These are phyloP conservation scores for Poecilia latipinna DNA, from an alignment of 2,113 vertebrate genomes.

Conservation along the genomic window DNA sequence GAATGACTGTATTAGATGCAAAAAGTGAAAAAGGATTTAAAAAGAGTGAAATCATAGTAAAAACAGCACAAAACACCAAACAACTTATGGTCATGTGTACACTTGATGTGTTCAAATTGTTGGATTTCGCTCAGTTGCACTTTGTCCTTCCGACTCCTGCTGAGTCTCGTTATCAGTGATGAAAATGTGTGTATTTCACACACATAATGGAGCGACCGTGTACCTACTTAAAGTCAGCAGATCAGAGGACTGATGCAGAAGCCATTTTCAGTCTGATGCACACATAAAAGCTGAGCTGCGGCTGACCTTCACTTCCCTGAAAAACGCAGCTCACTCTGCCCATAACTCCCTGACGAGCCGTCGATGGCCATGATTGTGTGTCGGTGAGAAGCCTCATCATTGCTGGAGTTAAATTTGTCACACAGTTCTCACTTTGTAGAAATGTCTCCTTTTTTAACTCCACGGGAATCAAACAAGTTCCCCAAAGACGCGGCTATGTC, in stretches of 20 bases:
- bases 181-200: not conserved
- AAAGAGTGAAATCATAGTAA: not conserved
- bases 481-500: not conserved
- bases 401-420: constrained; percentile 4
- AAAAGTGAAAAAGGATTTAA: not conserved
- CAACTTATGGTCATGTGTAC: not conserved
- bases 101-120: not conserved
- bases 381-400: not conserved
- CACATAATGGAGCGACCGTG: not conserved
- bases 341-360: accelerated
- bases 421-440: constrained; percentile 1
- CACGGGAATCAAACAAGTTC: not conserved
- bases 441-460: not conserved
- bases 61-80: not conserved
- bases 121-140: not conserved
- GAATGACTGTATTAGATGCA: not conserved
- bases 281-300: constrained; percentile 1
- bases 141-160: not conserved
- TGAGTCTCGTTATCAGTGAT: constrained; percentile 1
- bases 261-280: constrained; percentile 11
- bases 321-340: constrained; percentile 5
- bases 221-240: constrained; percentile 1
- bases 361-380: not conserved
- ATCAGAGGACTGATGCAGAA: not conserved
- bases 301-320: constrained; percentile 10